Conservation (phyloP, 1,140 invertebrate species). For the Nixonia krombeini region DNA sequence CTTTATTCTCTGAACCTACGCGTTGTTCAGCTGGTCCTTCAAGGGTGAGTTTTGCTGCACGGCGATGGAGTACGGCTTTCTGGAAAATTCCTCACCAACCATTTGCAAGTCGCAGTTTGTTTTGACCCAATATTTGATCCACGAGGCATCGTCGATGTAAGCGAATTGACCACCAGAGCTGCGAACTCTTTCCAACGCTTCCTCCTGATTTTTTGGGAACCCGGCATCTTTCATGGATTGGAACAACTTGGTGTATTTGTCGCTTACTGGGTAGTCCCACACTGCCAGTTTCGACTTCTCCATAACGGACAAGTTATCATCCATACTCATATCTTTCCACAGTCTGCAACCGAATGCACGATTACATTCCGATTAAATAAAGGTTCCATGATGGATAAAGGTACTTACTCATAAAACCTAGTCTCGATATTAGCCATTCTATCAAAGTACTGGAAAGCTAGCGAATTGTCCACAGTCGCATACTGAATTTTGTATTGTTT, state of each 20-base stretch:
- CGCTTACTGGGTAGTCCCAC: slow-evolving; percentile 98
- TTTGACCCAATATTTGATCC: slow-evolving; percentile 88
- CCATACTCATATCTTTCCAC: slow-evolving; percentile 98
- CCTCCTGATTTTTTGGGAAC: slow-evolving; percentile 82
- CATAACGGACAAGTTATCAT: slow-evolving; percentile 90
- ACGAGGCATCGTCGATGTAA: slow-evolving; percentile 94
- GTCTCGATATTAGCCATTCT: slow-evolving; percentile 97
- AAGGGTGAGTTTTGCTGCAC: slow-evolving; percentile 96
- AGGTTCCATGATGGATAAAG: too few species aligned
- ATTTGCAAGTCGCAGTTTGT: slow-evolving; percentile 93
- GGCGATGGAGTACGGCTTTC: slow-evolving; percentile 96
- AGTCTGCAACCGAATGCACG: too few species aligned
- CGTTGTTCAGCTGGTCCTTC: slow-evolving; percentile 92
- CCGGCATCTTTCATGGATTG: slow-evolving; percentile 94
- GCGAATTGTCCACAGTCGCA: slow-evolving; percentile 87
- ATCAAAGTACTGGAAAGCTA: slow-evolving; percentile 93
- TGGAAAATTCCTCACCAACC: slow-evolving; percentile 95
- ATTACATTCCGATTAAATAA: too few species aligned
- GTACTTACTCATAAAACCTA: slow-evolving; percentile 92
- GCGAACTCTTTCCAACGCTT: slow-evolving; percentile 85
- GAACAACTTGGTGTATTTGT: slow-evolving; percentile 99
- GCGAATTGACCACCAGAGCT: slow-evolving; percentile 90
- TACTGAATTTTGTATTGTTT: slow-evolving; percentile 98
- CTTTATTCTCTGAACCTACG: slow-evolving; percentile 74
- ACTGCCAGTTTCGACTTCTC: slow-evolving; percentile 95